Evolutionary conservation across 2,113 vertebrate genomes (phyloP).

Genomic region (Circaetus cinerascens): DNA sequence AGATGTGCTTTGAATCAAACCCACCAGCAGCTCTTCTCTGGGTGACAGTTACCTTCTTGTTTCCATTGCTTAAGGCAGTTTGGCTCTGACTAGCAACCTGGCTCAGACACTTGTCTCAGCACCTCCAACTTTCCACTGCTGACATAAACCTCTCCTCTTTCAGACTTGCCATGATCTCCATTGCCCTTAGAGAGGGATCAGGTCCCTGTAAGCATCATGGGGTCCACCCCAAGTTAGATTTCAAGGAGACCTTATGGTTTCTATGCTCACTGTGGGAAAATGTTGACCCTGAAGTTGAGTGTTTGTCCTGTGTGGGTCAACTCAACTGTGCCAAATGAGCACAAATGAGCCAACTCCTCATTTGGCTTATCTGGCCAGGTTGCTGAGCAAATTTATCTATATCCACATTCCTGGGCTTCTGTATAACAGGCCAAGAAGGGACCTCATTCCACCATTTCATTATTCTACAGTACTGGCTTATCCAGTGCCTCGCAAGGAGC

Average conservation of each 20-base stretch:
- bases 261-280: background rate
- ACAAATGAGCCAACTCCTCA: background rate
- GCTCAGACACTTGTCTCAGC: background rate
- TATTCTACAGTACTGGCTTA: background rate
- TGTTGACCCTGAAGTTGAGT: background rate
- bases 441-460: background rate
- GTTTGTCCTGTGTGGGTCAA: background rate
- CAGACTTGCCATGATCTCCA: background rate
- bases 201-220: background rate
- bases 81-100: background rate
- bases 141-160: background rate
- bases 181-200: background rate
- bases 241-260: background rate
- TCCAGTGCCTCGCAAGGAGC: background rate
- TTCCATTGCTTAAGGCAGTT: background rate
- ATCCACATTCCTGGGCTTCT: background rate
- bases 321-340: background rate
- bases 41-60: background rate
- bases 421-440: background rate
- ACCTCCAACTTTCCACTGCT: background rate
- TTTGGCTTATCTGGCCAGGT: background rate
- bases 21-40: background rate
- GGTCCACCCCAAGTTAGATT: background rate
- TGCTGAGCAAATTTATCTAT: background rate
- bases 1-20: background rate